Base-by-base conservation (phyloP, 2,113 vertebrate species). In the Oncorhynchus tshawytscha region DNA sequence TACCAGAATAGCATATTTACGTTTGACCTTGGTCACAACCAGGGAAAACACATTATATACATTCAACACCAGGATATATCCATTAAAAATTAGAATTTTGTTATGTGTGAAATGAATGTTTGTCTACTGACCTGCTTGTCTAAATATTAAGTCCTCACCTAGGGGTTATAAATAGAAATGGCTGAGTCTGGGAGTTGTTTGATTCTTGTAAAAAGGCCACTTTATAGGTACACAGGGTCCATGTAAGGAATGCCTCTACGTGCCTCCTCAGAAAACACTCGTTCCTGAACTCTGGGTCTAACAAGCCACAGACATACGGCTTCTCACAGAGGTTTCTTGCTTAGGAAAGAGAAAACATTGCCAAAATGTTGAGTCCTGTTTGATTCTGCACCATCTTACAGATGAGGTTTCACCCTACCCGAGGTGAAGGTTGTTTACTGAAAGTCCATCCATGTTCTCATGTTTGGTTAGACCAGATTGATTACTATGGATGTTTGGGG, bases 1-100 rank as follows among this genome's bases (percentile, higher is more conserved):
- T 49, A 82, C 60, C 81, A 84, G 78, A 90, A 88, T 78, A 77
- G 84, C 66, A 84, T 83, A 81, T 86, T 90, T 87, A 86, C 88
- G 75, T 82, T 81, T 81, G 15, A n/a, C 22, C 51, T n/a, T 79
- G 74, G 74, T 70, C 51, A 77, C 79, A 76, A 84, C 85, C 81
- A 80, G 86, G 73, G 75, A 80, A 87, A 88, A 82, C 81, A 85
- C 84, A 76, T 45, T 11, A 45, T 70, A 79, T 81, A 83, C 82
- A 80, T 87, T 87, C 84, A 85, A 45, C 64, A 81, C 88, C 83
- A 82, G 84, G 81, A 82, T 85, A 72, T 57, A 39, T 48, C 82
- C 72, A 67, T 86, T 79, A 81, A 88, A 87, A 85, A 80, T 85
- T 79, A 82, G 84, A 85, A 86, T 86, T 45, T 60, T 54, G 51